Base-by-base conservation (phyloP, 2,113 vertebrate genomes). In the Otus sunia region DNA sequence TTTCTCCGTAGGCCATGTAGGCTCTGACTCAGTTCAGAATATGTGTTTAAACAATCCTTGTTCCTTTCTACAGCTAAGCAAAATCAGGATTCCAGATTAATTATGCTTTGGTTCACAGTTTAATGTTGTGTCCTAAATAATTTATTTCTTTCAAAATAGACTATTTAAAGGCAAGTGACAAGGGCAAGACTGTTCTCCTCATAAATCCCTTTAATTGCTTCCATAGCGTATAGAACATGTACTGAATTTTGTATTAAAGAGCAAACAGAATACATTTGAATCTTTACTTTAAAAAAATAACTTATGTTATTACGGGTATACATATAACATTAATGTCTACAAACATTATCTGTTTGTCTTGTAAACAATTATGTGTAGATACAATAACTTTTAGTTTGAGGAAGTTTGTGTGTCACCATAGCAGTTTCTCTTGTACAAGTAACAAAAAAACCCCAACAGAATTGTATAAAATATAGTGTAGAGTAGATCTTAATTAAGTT, bases 81-180 rank as follows among this genome's bases (percentile, higher is more conserved):
- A 91, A 91, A 34, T 79, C 36, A 86, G 59, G 37, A 79, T 96
- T 96, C 30, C 37, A 89, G 55, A 88, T 93, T 94, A 96, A 91
- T 96, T 90, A 83, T 85, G 56, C 75, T 88, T 92, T 90, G 23
- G 39, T 88, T 95, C 60, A 77, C 86, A 82, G 81, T 78, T 94
- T 93, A 88, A 88, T 47, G 2, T 83, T 81, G 34, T 88, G 79
- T 86, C 72, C 63, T 60, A 90, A 96, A 66, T 91, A 90, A 93
- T 93, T 86, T 79, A 93, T 93, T 96, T 86, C 49, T 90, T 97
- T 89, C 68, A 66, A 93, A 94, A 88, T 37, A 90, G 55, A 55
- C 84, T 93, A 55, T 94, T 88, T 86, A 77, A 95, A 90, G 45
- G 20, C n/a, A 91, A 86, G 23, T 95, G 90, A 78, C 81, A 94